Percentiles rank a stretch among this genome's conserved stretches.
These are phyloP conservation scores for Eptatretus burgeri DNA, from an alignment of 2,113 vertebrate genomes.

Conservation along the genomic window DNA sequence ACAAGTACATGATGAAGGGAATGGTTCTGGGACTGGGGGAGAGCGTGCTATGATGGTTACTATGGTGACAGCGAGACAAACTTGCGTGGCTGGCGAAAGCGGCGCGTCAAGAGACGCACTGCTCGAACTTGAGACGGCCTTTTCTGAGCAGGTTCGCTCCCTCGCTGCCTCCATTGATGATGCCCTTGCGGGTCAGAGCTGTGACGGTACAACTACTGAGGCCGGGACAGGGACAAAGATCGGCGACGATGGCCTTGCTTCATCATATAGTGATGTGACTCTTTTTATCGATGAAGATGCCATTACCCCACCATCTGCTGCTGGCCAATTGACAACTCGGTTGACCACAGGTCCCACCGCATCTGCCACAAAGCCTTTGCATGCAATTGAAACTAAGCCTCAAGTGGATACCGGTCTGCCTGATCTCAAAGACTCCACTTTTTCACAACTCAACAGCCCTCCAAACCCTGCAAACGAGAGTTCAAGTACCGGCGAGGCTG, in stretches of 20 bases:
- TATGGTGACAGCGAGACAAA: not conserved
- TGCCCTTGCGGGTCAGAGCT: conserved; percentile 19
- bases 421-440: not conserved
- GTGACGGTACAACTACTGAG: too few relatives aligned
- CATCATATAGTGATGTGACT: conserved; percentile 76
- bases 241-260: conserved; percentile 57
- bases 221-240: not conserved
- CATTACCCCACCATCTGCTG: conserved; percentile 38
- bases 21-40: too few relatives aligned
- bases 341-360: conserved; percentile 26
- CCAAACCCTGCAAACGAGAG: too few relatives aligned
- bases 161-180: conserved; percentile 85
- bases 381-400: conserved; percentile 33
- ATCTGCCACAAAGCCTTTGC: not conserved
- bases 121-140: conserved; percentile 77
- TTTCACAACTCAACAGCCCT: too few relatives aligned
- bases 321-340: conserved; percentile 42
- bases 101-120: conserved; percentile 62
- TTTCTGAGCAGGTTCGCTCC: conserved; percentile 80
- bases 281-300: conserved; percentile 90
- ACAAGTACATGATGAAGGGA: too few relatives aligned
- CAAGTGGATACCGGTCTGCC: conserved; percentile 22
- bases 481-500: too few relatives aligned
- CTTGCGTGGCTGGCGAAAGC: conserved; percentile 14
- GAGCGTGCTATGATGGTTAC: too few relatives aligned